phyloP scores from a whole-genome alignment of 2,888 invertebrate species.

The Oxystoma pomonae region DNA sequence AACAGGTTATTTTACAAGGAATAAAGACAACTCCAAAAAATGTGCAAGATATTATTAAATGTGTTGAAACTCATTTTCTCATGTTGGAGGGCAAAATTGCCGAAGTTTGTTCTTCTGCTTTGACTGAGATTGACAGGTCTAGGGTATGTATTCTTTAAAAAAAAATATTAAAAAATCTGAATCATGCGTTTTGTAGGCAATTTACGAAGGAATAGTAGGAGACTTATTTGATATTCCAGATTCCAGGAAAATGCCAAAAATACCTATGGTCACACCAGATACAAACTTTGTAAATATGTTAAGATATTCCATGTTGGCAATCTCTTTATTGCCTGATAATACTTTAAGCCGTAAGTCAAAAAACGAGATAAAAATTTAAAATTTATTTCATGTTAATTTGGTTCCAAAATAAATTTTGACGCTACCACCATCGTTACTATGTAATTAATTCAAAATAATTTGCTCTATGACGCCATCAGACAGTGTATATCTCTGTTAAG shows the following conservation, averaged over 20 bases:
- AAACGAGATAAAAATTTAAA: no score
- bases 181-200: constrained; percentile 42
- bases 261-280: constrained; percentile 62
- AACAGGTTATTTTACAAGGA: constrained; percentile 70
- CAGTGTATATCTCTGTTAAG: no score
- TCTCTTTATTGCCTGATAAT: constrained; percentile 70
- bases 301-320: constrained; percentile 69
- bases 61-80: constrained; percentile 56
- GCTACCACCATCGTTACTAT: no score
- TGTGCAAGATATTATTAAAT: constrained; percentile 54
- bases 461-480: no score
- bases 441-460: no score
- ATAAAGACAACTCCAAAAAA: constrained; percentile 59
- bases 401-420: no score
- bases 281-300: constrained; percentile 72
- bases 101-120: constrained; percentile 52
- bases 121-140: constrained; percentile 53
- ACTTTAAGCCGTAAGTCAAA: constrained; percentile 69
- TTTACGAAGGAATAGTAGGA: constrained; percentile 53
- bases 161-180: neutral
- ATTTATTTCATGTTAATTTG: no score
- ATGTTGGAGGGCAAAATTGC: constrained; percentile 59
- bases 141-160: constrained; percentile 35
- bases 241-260: constrained; percentile 46
- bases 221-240: constrained; percentile 51